Evolutionary conservation across 2,888 invertebrate genomes (phyloP).

Genomic region (Hecatera dysodea): DNA sequence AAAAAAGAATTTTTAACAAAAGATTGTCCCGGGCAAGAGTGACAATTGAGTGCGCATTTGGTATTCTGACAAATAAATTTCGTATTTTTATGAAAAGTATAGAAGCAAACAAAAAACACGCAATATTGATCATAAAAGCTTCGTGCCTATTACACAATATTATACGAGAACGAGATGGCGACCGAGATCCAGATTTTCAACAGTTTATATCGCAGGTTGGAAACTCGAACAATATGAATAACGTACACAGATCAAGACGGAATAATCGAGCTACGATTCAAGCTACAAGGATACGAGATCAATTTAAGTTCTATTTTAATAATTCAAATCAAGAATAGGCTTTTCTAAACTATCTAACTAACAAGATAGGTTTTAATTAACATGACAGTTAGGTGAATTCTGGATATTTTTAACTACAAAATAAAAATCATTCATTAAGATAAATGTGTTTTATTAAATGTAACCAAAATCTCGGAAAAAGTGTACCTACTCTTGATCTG

Average conservation of each 20-base stretch:
- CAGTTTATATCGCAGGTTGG: neutral
- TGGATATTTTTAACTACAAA: too few species aligned
- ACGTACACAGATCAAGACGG: conserved; percentile 14
- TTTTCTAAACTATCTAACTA: too few species aligned
- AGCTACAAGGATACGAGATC: conserved; percentile 11
- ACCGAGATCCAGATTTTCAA: neutral
- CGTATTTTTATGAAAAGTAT: conserved; percentile 27
- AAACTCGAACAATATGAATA: conserved; percentile 5
- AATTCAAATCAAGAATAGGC: conserved; percentile 12
- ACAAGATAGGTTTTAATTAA: too few species aligned
- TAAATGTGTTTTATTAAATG: too few species aligned
- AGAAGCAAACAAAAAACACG: conserved; percentile 18
- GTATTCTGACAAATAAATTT: conserved; percentile 46
- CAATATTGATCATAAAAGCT: conserved; percentile 2
- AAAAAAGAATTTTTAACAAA: conserved; percentile 3
- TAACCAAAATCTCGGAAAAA: too few species aligned
- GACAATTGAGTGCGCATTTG: conserved; percentile 46
- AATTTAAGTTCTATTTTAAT: conserved; percentile 9
- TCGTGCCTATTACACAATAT: conserved; percentile 7
- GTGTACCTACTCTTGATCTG: too few species aligned
- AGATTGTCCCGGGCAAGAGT: conserved; percentile 12
- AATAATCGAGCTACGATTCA: conserved; percentile 23
- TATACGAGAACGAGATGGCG: conserved; percentile 7
- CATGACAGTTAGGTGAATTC: too few species aligned
- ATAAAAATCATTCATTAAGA: too few species aligned